These are phyloP conservation scores for Nezara viridula DNA, from an alignment of 2,888 invertebrate genomes.

Conservation along the genomic window DNA sequence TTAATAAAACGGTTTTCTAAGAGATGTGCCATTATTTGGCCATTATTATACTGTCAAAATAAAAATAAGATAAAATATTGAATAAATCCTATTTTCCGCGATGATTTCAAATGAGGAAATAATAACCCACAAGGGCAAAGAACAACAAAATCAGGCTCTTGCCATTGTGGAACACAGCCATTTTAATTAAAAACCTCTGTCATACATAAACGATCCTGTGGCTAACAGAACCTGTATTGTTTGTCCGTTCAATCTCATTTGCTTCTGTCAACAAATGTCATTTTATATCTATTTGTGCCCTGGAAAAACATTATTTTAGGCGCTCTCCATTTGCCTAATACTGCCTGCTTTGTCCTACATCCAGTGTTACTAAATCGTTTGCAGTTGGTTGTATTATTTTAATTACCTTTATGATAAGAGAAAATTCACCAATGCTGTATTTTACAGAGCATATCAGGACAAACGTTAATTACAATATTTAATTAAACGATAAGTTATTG, in stretches of 20 bases:
- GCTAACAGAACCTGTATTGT: constrained; percentile 4
- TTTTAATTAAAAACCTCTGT: constrained; percentile 40
- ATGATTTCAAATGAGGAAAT: background rate
- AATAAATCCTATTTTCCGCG: background rate
- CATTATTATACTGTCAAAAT: too few species aligned
- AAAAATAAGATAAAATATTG: background rate
- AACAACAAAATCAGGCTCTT: background rate
- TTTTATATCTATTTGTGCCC: background rate
- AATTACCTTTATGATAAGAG: too few species aligned
- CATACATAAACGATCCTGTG: constrained; percentile 25
- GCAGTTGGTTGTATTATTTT: too few species aligned
- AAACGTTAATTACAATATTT: too few species aligned
- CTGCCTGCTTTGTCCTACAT: background rate
- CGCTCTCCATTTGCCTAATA: background rate
- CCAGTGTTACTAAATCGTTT: background rate
- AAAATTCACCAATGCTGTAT: too few species aligned
- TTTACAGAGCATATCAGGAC: too few species aligned
- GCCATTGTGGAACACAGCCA: constrained; percentile 23
- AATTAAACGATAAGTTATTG: too few species aligned
- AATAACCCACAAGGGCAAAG: background rate
- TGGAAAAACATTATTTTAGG: background rate
- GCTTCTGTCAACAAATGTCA: constrained; percentile 27
- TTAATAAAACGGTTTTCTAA: too few species aligned
- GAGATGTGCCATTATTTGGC: too few species aligned
- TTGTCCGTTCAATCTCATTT: constrained; percentile 31